These are phyloP conservation scores for Brachionus plicatilis DNA, from an alignment of 1,140 invertebrate species.

Conservation along the genomic window DNA sequence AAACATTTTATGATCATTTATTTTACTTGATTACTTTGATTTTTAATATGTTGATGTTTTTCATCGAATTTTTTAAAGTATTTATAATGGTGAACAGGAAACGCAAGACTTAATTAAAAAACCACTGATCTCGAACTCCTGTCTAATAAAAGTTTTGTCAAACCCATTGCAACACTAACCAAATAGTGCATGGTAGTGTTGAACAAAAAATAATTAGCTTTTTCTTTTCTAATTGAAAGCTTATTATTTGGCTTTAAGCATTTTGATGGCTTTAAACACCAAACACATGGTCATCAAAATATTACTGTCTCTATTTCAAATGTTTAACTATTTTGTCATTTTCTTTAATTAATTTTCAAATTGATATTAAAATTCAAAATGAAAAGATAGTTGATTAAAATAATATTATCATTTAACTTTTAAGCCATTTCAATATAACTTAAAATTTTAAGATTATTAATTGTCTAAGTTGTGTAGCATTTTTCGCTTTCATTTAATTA, in stretches of 20 bases:
- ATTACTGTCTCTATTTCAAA: neutral
- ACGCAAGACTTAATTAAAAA: neutral
- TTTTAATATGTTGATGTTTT: slow-evolving; percentile 34
- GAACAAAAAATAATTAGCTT: neutral
- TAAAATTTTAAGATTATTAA: too few species aligned
- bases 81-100: neutral
- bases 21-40: neutral
- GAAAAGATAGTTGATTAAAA: neutral
- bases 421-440: too few species aligned
- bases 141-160: neutral
- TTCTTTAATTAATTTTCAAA: neutral
- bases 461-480: too few species aligned
- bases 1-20: neutral
- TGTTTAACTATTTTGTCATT: neutral
- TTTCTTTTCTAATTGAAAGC: neutral
- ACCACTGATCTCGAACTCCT: neutral
- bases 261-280: neutral
- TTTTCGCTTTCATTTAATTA: too few species aligned
- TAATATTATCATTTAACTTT: too few species aligned
- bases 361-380: neutral
- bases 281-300: neutral
- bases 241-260: neutral
- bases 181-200: neutral
- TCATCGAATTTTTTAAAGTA: neutral
- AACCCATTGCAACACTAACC: neutral